Conservation (phyloP, 2,113 vertebrate genomes). For the Salvelinus fontinalis region DNA sequence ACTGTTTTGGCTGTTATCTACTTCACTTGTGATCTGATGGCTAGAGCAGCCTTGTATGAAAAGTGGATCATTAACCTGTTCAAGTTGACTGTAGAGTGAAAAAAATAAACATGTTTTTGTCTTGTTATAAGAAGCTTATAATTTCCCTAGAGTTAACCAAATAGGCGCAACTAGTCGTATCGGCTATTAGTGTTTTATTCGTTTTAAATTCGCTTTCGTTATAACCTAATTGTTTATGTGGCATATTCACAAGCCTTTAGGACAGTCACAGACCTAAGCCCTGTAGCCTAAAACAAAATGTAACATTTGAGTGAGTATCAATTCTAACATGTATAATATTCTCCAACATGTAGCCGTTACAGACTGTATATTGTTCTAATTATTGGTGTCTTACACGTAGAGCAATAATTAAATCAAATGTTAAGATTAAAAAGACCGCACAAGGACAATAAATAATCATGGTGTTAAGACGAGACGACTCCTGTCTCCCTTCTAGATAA, state of each 20-base stretch:
- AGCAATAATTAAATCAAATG: slow-evolving; percentile 78
- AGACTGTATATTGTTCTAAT: slow-evolving; percentile 42
- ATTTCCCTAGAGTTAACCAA: not conserved
- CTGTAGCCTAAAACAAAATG: too few species aligned
- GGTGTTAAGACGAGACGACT: slow-evolving; percentile 8
- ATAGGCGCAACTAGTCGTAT: not conserved
- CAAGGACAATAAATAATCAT: slow-evolving; percentile 67
- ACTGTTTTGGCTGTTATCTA: not conserved
- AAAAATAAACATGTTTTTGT: not conserved
- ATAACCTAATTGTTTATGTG: too few species aligned
- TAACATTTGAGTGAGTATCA: too few species aligned
- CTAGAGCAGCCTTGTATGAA: not conserved
- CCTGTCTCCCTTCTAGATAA: not conserved
- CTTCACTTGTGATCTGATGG: not conserved
- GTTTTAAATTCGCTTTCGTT: too few species aligned
- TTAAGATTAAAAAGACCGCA: slow-evolving; percentile 65
- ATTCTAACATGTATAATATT: not conserved
- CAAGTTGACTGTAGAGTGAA: not conserved
- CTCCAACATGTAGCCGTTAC: slow-evolving; percentile 12
- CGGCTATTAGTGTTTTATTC: not conserved
- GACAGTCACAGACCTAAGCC: too few species aligned
- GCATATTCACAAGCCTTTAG: too few species aligned
- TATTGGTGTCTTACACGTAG: slow-evolving; percentile 65
- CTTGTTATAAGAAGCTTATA: not conserved
- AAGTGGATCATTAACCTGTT: not conserved